These are phyloP conservation scores for Charanyca ferruginea DNA, from an alignment of 2,888 invertebrate species.

Conservation along the genomic window DNA sequence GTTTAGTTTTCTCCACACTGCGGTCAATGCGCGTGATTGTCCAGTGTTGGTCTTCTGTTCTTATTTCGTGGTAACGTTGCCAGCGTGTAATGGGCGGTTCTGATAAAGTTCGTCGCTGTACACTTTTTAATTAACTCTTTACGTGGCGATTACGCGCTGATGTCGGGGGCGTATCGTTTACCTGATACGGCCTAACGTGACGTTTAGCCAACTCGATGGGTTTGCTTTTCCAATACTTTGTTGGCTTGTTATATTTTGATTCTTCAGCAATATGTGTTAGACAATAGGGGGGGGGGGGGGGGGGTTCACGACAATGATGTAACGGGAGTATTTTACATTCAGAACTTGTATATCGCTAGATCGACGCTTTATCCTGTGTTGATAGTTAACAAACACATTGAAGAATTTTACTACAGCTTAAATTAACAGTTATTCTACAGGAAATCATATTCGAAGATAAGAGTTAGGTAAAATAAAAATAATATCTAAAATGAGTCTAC, in stretches of 20 bases:
- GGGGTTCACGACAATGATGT: neutral
- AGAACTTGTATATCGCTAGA: neutral
- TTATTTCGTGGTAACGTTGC: neutral
- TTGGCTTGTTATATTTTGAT: neutral
- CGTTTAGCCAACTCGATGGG: conserved; percentile 3
- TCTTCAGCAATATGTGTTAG: neutral
- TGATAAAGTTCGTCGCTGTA: conserved; percentile 48
- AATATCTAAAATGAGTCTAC: conserved; percentile 8
- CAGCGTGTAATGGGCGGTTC: conserved; percentile 29
- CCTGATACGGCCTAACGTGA: conserved; percentile 20
- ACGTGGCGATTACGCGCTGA: conserved; percentile 25
- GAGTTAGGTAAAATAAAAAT: neutral
- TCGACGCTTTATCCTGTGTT: neutral
- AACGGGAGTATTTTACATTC: neutral
- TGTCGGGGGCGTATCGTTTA: conserved; percentile 25
- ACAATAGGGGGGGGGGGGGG: too few relatives aligned
- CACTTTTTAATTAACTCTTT: conserved; percentile 59
- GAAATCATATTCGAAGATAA: neutral
- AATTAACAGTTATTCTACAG: neutral
- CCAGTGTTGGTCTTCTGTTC: conserved; percentile 35
- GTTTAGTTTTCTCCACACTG: neutral
- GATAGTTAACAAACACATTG: neutral
- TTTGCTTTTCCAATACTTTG: conserved; percentile 28
- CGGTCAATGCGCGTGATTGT: neutral
- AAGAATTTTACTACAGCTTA: neutral